Percentiles rank a stretch among this genome's conserved stretches.
These are phyloP conservation scores for Paedocypris micromegethes DNA, from an alignment of 2,797 vertebrate species.

Conservation along the genomic window DNA sequence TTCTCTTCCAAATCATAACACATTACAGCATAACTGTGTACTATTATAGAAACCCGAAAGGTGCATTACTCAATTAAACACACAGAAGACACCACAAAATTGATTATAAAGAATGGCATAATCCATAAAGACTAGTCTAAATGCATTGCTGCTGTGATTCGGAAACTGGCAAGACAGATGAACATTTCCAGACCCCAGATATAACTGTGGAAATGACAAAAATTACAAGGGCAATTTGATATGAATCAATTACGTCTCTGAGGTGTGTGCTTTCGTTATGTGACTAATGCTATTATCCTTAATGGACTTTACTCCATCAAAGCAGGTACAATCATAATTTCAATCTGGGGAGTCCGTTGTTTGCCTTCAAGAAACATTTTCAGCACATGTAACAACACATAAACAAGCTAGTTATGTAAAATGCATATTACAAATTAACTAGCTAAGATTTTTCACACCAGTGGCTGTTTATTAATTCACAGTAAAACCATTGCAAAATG, in stretches of 20 bases:
- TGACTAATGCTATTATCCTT: constrained; percentile 38
- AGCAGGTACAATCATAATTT: constrained; percentile 40
- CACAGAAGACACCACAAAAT: constrained; percentile 8
- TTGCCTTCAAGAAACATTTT: no score
- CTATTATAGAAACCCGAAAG: neutral
- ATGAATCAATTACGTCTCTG: constrained; percentile 33
- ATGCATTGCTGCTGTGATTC: constrained; percentile 21
- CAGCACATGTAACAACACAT: no score
- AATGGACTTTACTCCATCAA: constrained; percentile 39
- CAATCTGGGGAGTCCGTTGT: constrained; percentile 21
- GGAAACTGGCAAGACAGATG: constrained; percentile 7
- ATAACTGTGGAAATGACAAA: constrained; percentile 21
- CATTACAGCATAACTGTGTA: no score
- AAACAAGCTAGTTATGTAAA: no score
- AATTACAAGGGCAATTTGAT: constrained; percentile 18
- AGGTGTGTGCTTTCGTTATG: constrained; percentile 37
- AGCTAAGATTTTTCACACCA: no score
- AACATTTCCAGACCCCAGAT: constrained; percentile 20
- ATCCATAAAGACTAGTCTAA: constrained; percentile 13
- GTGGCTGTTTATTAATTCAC: no score
- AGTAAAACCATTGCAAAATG: no score
- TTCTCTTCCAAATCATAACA: no score
- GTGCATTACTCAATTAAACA: constrained; percentile 21
- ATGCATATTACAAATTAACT: no score
- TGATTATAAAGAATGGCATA: constrained; percentile 29